A percentile compares a stretch with the other conserved stretches of the same genome.
Conservation (phyloP, 2,888 invertebrate species). For the Himalopsyche kuldschensis region DNA sequence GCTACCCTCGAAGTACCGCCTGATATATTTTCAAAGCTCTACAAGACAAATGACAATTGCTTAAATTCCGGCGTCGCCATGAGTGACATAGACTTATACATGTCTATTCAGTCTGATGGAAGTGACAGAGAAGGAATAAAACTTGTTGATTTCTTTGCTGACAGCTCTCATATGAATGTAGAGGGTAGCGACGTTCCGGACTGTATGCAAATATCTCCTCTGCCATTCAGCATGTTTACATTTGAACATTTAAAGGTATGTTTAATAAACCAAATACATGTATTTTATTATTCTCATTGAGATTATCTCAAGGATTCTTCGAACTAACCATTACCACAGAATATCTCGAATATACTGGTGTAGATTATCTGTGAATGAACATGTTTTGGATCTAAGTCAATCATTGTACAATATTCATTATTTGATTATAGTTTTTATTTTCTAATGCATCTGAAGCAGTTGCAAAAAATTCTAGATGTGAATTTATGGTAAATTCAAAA, state of each 20-base stretch:
- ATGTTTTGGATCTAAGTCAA: no score
- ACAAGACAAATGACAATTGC: conserved; percentile 67
- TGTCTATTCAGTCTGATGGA: conserved; percentile 62
- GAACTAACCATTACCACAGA: no score
- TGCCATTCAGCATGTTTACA: conserved; percentile 65
- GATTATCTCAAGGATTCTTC: no score
- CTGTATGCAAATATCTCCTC: conserved; percentile 62
- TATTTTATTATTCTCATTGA: no score
- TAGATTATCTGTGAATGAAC: no score
- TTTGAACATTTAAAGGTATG: conserved; percentile 65
- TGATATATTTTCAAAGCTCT: conserved; percentile 63
- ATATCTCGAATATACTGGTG: no score
- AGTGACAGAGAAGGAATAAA: conserved; percentile 56
- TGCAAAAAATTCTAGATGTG: no score
- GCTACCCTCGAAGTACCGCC: conserved; percentile 60
- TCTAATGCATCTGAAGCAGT: no score
- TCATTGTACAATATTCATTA: no score
- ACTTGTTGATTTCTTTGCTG: conserved; percentile 42
- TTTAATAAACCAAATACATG: neutral
- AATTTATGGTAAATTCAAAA: no score
- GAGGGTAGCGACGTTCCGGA: conserved; percentile 57
- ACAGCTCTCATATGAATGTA: conserved; percentile 37
- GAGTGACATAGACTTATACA: conserved; percentile 69
- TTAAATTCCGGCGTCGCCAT: conserved; percentile 64
- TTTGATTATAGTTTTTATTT: no score